These are phyloP conservation scores for Malurus elegans DNA, from an alignment of 2,113 vertebrate species.

Conservation along the genomic window DNA sequence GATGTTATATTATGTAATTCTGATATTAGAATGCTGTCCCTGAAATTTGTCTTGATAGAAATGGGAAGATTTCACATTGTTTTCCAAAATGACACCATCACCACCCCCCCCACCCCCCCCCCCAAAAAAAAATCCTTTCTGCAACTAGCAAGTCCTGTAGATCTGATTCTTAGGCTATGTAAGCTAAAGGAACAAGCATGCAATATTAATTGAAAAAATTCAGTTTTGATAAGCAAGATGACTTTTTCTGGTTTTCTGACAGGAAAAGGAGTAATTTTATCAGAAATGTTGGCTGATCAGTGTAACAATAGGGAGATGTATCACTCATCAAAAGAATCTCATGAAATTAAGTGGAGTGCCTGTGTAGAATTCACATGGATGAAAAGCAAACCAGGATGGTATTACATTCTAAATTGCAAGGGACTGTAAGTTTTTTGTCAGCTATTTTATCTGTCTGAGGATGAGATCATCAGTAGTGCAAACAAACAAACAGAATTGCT, in stretches of 20 bases:
- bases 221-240: not conserved
- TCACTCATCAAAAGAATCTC: not conserved
- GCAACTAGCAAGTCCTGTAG: not conserved
- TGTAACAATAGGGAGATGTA: not conserved
- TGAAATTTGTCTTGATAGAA: not conserved
- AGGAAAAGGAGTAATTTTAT: not conserved
- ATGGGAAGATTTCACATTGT: not conserved
- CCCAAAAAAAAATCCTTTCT: not conserved
- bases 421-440: not conserved
- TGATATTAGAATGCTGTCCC: not conserved
- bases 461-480: not conserved
- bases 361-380: not conserved
- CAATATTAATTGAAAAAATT: not conserved
- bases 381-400: not conserved
- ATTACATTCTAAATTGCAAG: not conserved
- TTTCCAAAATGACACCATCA: not conserved
- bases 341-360: not conserved
- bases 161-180: not conserved
- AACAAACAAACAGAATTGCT: not conserved
- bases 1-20: not conserved
- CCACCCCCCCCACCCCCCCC: fast-evolving
- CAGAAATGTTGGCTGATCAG: not conserved
- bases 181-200: not conserved
- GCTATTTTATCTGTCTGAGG: not conserved
- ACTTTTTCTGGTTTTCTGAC: not conserved